Evolutionary conservation across 2,113 vertebrate genomes (phyloP), one percentile per base, ranked within the genome.

Genomic region (Caloenas nicobarica): DNA sequence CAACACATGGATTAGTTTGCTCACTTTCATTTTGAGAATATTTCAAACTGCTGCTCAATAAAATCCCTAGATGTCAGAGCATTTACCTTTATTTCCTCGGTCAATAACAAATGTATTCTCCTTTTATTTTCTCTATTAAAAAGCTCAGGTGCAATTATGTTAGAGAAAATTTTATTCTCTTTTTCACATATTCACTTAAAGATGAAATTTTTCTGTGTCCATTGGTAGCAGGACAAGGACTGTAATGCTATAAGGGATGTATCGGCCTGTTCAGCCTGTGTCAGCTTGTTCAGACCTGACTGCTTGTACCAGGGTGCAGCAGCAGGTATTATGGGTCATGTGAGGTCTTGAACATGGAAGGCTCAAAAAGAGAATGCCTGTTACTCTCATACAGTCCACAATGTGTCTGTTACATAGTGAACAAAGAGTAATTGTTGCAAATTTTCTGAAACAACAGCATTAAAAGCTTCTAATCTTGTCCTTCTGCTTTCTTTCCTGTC

Each of bases 51-150:
- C 74, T 77, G 58, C 50, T 94, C 3, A 0, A 53, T 87, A 81
- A 94, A 95, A 71, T 77, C 76, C 72, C 68, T 91, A 90, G 82
- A 83, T 40, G 60, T 64, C 83, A 93, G 48, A 94, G 17, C 33
- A 88, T 86, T 95, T 93, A 84, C 53, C 72, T 95, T 78, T 56
- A 60, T 60, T 83, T 51, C 46, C 48, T 57, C 69, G 62, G 56
- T 48, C 69, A 78, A 74, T 93, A 93, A 86, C 10, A 91, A 78
- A 89, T 44, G 29, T 15, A 51, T 78, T 77, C 33, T 88, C 72
- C 48, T 93, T 84, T 91, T 48, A 81, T 83, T 42, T 23, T 70
- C 60, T 68, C 72, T 83, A 58, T 91, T 88, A 86, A 83, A 86
- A 74, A 86, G n/a, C 48, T 70, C 64, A 84, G 82, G 68, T 94